Conservation (phyloP, 2,888 invertebrate species). For the Ecliptopera silaceata region DNA sequence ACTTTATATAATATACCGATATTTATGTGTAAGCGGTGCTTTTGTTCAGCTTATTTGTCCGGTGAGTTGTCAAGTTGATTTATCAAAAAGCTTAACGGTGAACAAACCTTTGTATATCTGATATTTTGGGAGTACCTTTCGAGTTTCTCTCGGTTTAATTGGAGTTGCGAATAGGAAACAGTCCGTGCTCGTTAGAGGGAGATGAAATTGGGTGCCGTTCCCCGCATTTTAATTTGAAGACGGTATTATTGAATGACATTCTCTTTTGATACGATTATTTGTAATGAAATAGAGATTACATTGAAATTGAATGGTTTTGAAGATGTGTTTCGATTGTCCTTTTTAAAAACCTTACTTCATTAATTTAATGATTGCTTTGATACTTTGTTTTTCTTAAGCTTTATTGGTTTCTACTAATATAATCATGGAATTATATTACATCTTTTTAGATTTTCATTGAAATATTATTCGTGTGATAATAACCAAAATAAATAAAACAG, state of each 20-base stretch:
- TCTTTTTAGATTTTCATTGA: too few species aligned
- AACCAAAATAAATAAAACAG: too few species aligned
- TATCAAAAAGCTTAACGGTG: constrained; percentile 13
- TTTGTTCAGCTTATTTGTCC: neutral
- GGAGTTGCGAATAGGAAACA: constrained; percentile 56
- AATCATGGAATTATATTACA: too few species aligned
- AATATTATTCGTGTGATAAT: too few species aligned
- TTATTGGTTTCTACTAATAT: too few species aligned
- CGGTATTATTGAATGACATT: constrained; percentile 44
- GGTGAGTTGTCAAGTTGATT: constrained; percentile 31
- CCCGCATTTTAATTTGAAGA: constrained; percentile 61
- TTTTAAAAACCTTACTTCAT: neutral
- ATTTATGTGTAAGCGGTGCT: too few species aligned
- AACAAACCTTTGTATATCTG: constrained; percentile 37
- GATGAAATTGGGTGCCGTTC: constrained; percentile 51
- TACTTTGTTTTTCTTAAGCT: too few species aligned
- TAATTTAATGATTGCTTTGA: constrained; percentile 2
- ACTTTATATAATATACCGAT: too few species aligned
- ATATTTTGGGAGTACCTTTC: constrained; percentile 42
- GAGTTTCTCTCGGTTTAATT: constrained; percentile 50
- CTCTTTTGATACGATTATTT: constrained; percentile 32
- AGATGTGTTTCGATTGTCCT: constrained; percentile 32
- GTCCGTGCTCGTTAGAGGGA: constrained; percentile 46
- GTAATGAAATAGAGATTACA: constrained; percentile 20
- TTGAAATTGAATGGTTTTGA: constrained; percentile 19